Percentiles rank a stretch among this genome's conserved stretches.
These are phyloP conservation scores for Agonopterix heracliana DNA, from an alignment of 2,888 invertebrate species.

Conservation along the genomic window DNA sequence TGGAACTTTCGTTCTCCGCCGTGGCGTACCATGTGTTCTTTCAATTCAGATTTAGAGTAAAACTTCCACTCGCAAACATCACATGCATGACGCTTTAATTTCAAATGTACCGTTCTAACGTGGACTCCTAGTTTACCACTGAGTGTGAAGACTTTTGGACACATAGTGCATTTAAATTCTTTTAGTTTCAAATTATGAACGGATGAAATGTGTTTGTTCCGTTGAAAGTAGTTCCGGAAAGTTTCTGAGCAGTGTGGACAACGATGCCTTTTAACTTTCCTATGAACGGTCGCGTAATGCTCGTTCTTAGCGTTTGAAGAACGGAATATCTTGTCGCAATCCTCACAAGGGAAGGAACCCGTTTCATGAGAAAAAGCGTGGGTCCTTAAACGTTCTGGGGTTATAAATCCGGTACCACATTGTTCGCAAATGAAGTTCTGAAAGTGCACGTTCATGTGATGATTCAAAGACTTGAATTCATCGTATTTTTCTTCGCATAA, in stretches of 20 bases:
- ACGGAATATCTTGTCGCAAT: constrained; percentile 66
- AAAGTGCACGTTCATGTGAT: constrained; percentile 68
- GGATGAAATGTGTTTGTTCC: constrained; percentile 54
- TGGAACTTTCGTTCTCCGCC: constrained; percentile 68
- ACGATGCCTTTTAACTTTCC: constrained; percentile 56
- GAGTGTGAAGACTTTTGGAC: constrained; percentile 53
- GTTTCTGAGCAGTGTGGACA: constrained; percentile 60
- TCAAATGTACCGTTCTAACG: constrained; percentile 58
- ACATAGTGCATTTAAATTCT: constrained; percentile 58
- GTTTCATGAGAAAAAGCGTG: constrained; percentile 57
- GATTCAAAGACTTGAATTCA: constrained; percentile 56
- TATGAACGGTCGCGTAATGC: constrained; percentile 67
- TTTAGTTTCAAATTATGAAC: constrained; percentile 57
- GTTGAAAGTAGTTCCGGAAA: constrained; percentile 61
- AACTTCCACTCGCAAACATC: constrained; percentile 72
- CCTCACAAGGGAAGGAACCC: constrained; percentile 56
- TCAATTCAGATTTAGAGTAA: constrained; percentile 71
- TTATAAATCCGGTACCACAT: constrained; percentile 61
- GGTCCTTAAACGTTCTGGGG: constrained; percentile 50
- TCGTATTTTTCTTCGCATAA: constrained; percentile 44
- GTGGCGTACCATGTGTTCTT: constrained; percentile 71
- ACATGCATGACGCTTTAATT: constrained; percentile 59
- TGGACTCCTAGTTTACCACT: constrained; percentile 60
- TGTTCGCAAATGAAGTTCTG: constrained; percentile 65
- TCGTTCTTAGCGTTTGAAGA: constrained; percentile 63